phyloP scores from a whole-genome alignment of 1,140 invertebrate genomes.

The Drosophila hydei region DNA sequence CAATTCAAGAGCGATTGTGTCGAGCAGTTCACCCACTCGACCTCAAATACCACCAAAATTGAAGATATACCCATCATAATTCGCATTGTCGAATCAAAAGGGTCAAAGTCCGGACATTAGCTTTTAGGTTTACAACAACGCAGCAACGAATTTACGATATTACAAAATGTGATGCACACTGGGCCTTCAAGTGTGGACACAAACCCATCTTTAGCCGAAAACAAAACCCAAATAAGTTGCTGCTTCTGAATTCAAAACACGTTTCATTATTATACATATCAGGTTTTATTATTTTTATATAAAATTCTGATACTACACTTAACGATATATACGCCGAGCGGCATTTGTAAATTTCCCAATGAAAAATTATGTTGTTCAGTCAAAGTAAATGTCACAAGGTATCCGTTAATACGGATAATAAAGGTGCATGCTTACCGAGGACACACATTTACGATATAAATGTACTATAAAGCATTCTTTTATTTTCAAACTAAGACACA shows the following conservation, averaged over 20 bases:
- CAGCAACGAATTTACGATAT: background rate
- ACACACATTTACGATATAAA: too few species aligned
- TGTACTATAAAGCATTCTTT: too few species aligned
- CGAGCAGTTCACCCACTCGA: conserved; percentile 29
- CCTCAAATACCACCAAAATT: conserved; percentile 46
- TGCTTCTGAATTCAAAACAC: too few species aligned
- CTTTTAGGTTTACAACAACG: background rate
- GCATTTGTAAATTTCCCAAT: background rate
- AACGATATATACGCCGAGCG: background rate
- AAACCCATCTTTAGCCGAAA: background rate
- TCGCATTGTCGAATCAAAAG: conserved; percentile 65
- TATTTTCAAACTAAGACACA: too few species aligned
- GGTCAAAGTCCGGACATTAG: background rate
- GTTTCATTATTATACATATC: too few species aligned
- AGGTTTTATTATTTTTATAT: background rate
- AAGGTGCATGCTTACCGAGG: too few species aligned
- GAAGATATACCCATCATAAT: conserved; percentile 78
- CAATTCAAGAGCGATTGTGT: conserved; percentile 84
- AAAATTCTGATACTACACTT: background rate
- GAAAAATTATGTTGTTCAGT: background rate
- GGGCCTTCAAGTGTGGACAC: background rate
- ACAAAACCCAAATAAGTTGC: background rate
- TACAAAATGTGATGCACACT: too few species aligned
- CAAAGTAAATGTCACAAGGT: too few species aligned
- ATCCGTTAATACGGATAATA: too few species aligned